Evolutionary conservation across 2,888 invertebrate species (phyloP), one percentile per base, ranked within the genome.

Genomic region (Drosophila atroscutellata): DNA sequence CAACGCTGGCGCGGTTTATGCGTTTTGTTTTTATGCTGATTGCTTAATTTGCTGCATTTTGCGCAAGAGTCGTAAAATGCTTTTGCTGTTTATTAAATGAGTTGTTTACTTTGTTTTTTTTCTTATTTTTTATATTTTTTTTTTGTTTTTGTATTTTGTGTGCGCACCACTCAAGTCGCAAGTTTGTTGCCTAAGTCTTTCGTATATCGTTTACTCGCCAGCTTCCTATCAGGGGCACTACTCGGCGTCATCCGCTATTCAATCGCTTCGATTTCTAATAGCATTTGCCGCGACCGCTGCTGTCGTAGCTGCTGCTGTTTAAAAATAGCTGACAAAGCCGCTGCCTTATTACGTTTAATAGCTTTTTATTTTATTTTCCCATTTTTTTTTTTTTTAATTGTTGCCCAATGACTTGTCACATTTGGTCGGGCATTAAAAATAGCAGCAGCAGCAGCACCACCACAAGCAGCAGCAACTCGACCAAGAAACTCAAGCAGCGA

Each of bases 1-100:
- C 80, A 82, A 64, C 59, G 63, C 62, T 52, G 76, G 49, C 62
- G 80, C 80, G 72, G 75, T 75, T 72, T 77, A 76, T 73, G 72
- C 77, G 79, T 85, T 81, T 81, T 89, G 83, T 88, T 90, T 86
- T 86, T 83, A 86, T 88, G 85, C 89, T 90, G 85, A 86, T 86
- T 86, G 80, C 80, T 86, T 89, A 91, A 91, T 91, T 89, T 91
- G 84, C 90, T 77, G 87, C 81, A 86, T 89, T 89, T 91, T 90
- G 90, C 80, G 89, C 78, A 74, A 65, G 55, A 82, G 71, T 86
- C 85, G 85, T 86, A 74, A 90, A 82, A 88, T 66, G 64, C 50
- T 75, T 73, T 62, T 62, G 75, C 75, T 67, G 70, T 72, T 75
- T 77, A 79, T 76, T 82, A 76, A 82, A 82, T 85, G 80, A 76